Base-by-base conservation (phyloP, 2,797 vertebrate genomes). In the Argyrosomus regius region DNA sequence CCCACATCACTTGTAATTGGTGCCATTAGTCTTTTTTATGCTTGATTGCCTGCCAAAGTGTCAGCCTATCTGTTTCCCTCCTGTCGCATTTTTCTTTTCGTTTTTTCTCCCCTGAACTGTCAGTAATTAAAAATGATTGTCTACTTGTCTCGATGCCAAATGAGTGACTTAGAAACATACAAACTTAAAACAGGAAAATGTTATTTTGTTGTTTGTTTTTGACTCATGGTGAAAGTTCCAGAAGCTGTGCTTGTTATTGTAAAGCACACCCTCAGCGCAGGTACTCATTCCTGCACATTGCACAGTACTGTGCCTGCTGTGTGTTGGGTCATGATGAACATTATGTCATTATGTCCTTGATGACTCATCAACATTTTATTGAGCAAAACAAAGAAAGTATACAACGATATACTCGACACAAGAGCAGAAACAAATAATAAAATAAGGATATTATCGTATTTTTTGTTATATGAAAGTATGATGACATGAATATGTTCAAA, bases 21-120 rank as follows among this genome's bases (percentile, higher is more conserved):
- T 84, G 83, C 85, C 84, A 89, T 92, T 94, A 89, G 81, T 89
- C 85, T 89, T 90, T 90, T 94, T 72, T 80, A 81, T 70, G 89
- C 86, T 88, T 93, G 92, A 93, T 91, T 90, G 83, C 75, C 67
- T 93, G 90, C 77, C 86, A 91, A 91, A 93, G 92, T 92, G 89
- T 85, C 90, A 91, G 73, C 85, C 77, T 76, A 78, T 90, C 80
- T 75, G 14, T 87, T 90, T 88, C 64, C 68, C 43, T 70, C 71
- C 46, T 72, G 52, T 79, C 50, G 26, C 39, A 62, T 72, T 68
- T 80, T 87, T 75, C 70, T 65, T 58, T 48, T 49, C 10, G 45
- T 35, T 69, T 41, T 66, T 2, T 9, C 0, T 22, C 24, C 18
- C 11, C 48, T 57, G 57, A 81, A 81, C 72, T 80, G 79, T 90